These are phyloP conservation scores for Prunella fulvescens DNA, from an alignment of 2,113 vertebrate genomes.

Conservation along the genomic window DNA sequence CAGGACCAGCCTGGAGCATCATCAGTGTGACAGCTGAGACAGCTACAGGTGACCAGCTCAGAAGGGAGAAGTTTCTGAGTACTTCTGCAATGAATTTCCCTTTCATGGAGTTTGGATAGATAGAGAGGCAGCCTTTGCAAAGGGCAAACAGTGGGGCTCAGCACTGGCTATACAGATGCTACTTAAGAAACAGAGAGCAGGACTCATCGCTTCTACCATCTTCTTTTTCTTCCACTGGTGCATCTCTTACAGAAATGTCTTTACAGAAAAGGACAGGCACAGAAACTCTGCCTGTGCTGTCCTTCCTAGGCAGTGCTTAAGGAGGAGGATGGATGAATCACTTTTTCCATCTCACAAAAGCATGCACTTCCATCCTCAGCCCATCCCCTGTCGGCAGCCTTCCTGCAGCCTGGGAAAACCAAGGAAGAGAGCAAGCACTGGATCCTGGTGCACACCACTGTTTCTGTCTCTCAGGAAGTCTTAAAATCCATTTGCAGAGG, in stretches of 20 bases:
- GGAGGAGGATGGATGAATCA: constrained; percentile 5
- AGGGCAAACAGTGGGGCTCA: background rate
- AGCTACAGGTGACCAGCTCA: background rate
- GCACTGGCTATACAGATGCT: background rate
- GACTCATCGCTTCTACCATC: background rate
- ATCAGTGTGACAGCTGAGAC: background rate
- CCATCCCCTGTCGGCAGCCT: background rate
- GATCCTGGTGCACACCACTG: background rate
- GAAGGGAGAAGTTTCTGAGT: background rate
- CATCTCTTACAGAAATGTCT: background rate
- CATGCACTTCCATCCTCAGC: background rate
- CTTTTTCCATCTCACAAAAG: constrained; percentile 7
- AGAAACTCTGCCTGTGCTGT: background rate
- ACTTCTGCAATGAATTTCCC: background rate
- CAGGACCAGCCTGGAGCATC: background rate
- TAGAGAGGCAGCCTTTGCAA: background rate
- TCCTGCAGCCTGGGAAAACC: background rate
- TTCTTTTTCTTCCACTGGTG: no score
- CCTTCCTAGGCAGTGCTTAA: background rate
- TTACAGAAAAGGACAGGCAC: background rate
- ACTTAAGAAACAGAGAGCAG: background rate
- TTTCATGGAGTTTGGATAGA: background rate
- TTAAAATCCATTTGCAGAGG: background rate
- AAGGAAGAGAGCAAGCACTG: background rate
- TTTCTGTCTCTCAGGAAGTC: background rate